phyloP scores from a whole-genome alignment of 37 sponge, comb jelly and placozoan genomes.

The Lycopodina hypogea region DNA sequence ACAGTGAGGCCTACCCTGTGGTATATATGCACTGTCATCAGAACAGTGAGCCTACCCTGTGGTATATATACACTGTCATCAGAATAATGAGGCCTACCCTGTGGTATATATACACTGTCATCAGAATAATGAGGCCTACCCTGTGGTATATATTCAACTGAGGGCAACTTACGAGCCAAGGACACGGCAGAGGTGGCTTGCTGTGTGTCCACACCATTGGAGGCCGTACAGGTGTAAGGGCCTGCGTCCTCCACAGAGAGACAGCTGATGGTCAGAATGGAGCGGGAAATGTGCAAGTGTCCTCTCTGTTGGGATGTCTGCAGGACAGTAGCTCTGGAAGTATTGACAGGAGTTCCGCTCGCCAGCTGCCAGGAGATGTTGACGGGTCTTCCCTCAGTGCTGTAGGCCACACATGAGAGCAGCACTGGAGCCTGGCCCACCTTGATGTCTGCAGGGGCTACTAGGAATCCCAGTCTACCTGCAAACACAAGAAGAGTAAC shows the following conservation, averaged over 20 bases:
- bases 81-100: no score
- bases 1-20: no score
- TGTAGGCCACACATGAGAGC: conserved; percentile 8
- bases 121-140: no score
- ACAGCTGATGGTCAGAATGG: not conserved
- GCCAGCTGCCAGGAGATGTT: not conserved
- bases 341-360: no score
- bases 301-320: not conserved
- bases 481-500: not conserved
- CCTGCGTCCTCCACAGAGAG: not conserved
- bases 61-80: no score
- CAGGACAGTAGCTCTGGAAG: not conserved
- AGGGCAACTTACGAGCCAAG: not conserved
- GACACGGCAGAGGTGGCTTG: not conserved
- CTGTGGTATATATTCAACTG: not conserved
- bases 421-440: not conserved
- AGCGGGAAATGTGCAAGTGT: not conserved
- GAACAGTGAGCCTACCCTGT: no score
- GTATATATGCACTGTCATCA: no score
- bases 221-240: not conserved
- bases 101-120: no score
- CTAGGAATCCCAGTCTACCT: not conserved
- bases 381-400: not conserved
- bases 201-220: not conserved
- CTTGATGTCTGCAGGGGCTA: not conserved